These are phyloP conservation scores for Hylomyscus alleni DNA, from an alignment of 2,797 vertebrate genomes.

Conservation along the genomic window DNA sequence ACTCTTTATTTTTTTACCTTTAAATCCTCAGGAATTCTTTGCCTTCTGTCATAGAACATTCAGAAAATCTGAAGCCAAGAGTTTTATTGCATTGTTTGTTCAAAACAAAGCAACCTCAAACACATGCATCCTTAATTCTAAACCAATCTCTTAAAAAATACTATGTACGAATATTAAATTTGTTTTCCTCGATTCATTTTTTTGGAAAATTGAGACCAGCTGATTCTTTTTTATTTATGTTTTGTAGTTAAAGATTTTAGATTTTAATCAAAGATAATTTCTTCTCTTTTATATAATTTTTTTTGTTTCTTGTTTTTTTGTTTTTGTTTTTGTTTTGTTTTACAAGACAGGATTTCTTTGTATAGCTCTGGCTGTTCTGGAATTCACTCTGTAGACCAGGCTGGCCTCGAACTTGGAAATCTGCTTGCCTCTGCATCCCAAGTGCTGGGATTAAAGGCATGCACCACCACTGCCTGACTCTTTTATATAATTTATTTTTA, in stretches of 20 bases:
- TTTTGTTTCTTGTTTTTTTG: too few relatives aligned
- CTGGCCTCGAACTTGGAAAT: too few relatives aligned
- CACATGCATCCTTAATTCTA: neutral
- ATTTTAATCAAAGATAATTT: constrained; percentile 40
- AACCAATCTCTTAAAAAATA: constrained; percentile 1
- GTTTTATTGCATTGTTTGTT: constrained; percentile 31
- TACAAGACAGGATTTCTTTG: too few relatives aligned
- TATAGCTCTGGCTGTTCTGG: too few relatives aligned
- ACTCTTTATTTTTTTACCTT: constrained; percentile 32
- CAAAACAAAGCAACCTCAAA: constrained; percentile 12
- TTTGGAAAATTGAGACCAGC: neutral
- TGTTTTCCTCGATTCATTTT: neutral
- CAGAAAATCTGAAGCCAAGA: neutral
- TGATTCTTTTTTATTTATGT: neutral
- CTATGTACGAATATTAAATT: neutral
- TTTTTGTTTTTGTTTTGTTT: too few relatives aligned
- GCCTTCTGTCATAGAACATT: neutral
- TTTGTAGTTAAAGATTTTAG: neutral
- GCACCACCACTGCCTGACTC: neutral
- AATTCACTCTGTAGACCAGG: too few relatives aligned
- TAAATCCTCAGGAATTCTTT: neutral
- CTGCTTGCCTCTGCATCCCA: too few relatives aligned
- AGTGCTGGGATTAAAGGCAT: too few relatives aligned
- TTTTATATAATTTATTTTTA: neutral
- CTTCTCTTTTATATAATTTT: neutral